A percentile compares a stretch with the other conserved stretches of the same genome.
Conservation (phyloP, 1,140 invertebrate species). For the Marisa cornuarietis region DNA sequence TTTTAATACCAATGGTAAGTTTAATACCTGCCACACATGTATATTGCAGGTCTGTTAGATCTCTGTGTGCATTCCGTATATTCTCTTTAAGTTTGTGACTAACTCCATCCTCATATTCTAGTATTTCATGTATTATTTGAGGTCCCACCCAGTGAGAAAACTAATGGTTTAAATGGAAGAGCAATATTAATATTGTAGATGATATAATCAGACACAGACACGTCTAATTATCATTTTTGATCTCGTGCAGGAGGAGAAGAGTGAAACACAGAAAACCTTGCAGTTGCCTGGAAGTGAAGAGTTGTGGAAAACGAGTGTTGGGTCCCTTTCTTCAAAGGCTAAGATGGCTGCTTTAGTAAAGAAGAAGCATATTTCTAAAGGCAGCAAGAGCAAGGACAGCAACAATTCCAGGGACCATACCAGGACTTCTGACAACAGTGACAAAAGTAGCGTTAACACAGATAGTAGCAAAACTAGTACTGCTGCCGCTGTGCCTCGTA, state of each 20-base stretch:
- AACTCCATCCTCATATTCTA: not conserved
- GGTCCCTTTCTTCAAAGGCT: conserved; percentile 32
- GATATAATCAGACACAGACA: not conserved
- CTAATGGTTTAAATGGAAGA: not conserved
- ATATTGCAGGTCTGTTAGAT: no score
- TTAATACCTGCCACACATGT: no score
- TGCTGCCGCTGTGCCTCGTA: no score
- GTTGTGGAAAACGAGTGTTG: conserved; percentile 66
- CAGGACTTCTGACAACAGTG: not conserved
- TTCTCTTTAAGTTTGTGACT: not conserved
- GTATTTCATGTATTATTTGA: not conserved
- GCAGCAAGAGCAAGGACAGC: not conserved
- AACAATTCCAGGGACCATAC: not conserved
- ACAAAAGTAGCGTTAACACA: not conserved
- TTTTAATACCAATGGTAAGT: no score
- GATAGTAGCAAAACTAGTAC: no score
- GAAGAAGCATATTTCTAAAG: conserved; percentile 29
- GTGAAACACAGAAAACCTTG: conserved; percentile 4
- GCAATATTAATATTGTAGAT: not conserved
- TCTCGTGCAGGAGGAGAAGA: conserved; percentile 18
- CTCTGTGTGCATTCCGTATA: no score
- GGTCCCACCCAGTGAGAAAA: not conserved
- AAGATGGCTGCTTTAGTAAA: conserved; percentile 33
- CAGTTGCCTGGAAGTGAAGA: conserved; percentile 41
- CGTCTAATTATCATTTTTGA: conserved; percentile 2